Conservation (phyloP, 2,113 vertebrate species). For the Anarrhichthys ocellatus region DNA sequence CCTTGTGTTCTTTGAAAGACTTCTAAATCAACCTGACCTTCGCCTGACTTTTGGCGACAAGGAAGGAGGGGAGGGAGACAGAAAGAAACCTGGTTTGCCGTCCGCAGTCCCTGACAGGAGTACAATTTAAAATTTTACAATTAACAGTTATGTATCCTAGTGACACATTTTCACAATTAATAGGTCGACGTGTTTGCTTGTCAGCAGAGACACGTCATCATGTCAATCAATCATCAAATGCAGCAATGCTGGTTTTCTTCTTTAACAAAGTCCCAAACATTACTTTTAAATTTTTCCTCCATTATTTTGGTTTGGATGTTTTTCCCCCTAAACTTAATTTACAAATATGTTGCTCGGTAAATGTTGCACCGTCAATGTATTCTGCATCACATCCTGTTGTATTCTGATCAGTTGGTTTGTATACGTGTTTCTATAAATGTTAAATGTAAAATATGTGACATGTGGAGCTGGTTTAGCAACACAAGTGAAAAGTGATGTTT, state of each 20-base stretch:
- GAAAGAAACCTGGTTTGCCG: neutral
- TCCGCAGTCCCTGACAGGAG: neutral
- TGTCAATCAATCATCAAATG: neutral
- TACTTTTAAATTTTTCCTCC: neutral
- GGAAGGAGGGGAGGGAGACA: constrained; percentile 12
- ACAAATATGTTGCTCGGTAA: neutral
- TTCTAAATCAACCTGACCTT: constrained; percentile 72
- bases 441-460: neutral
- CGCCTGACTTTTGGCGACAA: constrained; percentile 61
- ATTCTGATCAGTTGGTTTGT: neutral
- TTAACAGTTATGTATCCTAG: neutral
- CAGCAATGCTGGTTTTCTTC: neutral
- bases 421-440: neutral
- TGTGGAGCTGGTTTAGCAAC: neutral
- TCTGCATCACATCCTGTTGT: neutral
- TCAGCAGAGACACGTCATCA: neutral
- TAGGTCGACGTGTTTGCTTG: neutral
- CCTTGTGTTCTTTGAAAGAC: constrained; percentile 65
- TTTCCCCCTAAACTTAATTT: neutral
- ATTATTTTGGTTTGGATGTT: neutral
- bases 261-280: neutral
- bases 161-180: neutral
- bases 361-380: neutral
- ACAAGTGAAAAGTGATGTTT: neutral
- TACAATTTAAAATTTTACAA: neutral